Base-by-base conservation (phyloP, 2,113 vertebrate species). In the Neogobius melanostomus region DNA sequence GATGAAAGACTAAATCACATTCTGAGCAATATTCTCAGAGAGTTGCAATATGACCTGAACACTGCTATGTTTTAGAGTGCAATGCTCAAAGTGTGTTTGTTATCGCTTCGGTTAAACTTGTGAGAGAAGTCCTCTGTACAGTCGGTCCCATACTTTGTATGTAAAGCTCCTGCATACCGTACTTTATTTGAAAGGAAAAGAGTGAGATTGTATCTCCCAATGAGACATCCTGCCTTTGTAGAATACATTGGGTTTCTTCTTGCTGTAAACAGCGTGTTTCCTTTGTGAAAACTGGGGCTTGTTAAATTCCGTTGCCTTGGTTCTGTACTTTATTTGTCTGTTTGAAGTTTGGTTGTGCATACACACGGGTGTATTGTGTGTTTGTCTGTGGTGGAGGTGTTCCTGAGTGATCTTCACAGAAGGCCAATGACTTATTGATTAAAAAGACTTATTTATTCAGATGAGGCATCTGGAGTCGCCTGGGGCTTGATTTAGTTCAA, bases 381-480 rank as follows among this genome's bases (percentile, higher is more conserved):
- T 80, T 80, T 72, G 53, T 85, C 65, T 71, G 65, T 72, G 70
- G 66, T 68, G 74, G 46, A 68, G 74, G 69, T 79, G 76, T 47
- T 69, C 76, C 45, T 75, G 75, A 36, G 83, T 64, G 44, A 47
- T 81, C 77, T 78, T 87, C 82, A 85, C 82, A 84, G 84, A 77
- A 66, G 64, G 71, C 66, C 43, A 81, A 88, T 88, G 79, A 90
- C 84, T 92, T 92, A 91, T 91, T 91, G 87, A 92, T 90, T 90
- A 85, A 79, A 87, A 87, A 57, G 66, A 86, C 76, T 90, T 47
- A 82, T 87, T 87, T 89, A 89, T 90, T 87, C 81, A 85, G 84
- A 75, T 75, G 74, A 87, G 71, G 80, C 84, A 89, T 84, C 81
- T 90, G 87, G 75, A 82, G 78, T 65, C 17, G 76, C 80, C 43